Percentiles rank a stretch among this genome's conserved stretches.
Evolutionary conservation across 2,888 invertebrate species (phyloP).

Genomic region (Diarsia brunnea): DNA sequence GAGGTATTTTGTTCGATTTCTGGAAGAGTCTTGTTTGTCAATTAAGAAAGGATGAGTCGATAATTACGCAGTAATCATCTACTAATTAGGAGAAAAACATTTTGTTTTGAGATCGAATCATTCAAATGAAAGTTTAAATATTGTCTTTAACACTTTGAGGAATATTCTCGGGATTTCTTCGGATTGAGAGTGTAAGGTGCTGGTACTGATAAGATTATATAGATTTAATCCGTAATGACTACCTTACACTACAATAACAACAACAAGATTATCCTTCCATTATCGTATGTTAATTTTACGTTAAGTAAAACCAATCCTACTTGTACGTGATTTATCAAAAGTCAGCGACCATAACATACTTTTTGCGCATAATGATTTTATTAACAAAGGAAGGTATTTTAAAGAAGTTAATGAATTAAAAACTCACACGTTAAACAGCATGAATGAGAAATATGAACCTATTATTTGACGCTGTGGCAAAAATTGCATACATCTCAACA

Average conservation of each 20-base stretch:
- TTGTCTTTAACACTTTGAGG: background rate
- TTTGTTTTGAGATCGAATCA: background rate
- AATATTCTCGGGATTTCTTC: background rate
- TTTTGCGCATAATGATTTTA: background rate
- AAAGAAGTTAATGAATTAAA: background rate
- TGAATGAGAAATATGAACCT: background rate
- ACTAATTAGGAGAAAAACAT: background rate
- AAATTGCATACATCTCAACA: too few relatives aligned
- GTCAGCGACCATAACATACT: background rate
- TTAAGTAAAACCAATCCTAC: background rate
- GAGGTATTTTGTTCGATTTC: slow-evolving; percentile 35
- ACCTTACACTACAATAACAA: too few relatives aligned
- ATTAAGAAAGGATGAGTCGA: background rate
- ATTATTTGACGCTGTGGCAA: too few relatives aligned
- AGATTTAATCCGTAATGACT: too few relatives aligned
- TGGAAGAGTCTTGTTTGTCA: slow-evolving; percentile 4
- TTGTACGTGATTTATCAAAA: background rate
- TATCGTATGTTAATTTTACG: background rate
- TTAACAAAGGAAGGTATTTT: too few relatives aligned
- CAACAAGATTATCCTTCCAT: too few relatives aligned
- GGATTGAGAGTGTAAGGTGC: background rate
- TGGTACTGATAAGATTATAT: background rate
- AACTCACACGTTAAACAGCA: background rate
- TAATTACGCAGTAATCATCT: background rate
- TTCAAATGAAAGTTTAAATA: background rate